A percentile compares a stretch with the other conserved stretches of the same genome.
phyloP scores from a whole-genome alignment of 2,888 invertebrate genomes.

The Peribatodes rhomboidaria region DNA sequence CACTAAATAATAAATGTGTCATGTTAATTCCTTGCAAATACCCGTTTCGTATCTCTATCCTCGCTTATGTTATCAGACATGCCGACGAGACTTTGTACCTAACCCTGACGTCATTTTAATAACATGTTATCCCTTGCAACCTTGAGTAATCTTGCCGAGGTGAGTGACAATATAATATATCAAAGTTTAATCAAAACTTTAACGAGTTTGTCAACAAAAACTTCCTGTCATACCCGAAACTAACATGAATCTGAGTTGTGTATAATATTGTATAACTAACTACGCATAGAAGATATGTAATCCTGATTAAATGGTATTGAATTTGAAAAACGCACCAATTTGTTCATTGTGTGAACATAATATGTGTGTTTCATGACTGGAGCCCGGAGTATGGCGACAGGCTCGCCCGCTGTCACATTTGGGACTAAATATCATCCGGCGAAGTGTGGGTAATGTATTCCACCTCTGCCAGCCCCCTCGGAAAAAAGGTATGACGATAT shows the following conservation, averaged over 20 bases:
- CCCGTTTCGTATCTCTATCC: constrained; percentile 15
- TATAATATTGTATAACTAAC: neutral
- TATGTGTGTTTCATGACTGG: too few species aligned
- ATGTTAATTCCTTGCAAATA: constrained; percentile 6
- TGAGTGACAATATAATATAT: constrained; percentile 15
- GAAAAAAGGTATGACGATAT: too few species aligned
- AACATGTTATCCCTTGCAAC: constrained; percentile 21
- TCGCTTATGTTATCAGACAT: constrained; percentile 16
- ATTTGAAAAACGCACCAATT: too few species aligned
- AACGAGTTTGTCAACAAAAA: constrained; percentile 12
- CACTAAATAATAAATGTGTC: constrained; percentile 3
- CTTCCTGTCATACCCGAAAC: neutral
- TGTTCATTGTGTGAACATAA: too few species aligned
- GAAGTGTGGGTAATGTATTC: too few species aligned
- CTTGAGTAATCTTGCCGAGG: constrained; percentile 21
- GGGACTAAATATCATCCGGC: too few species aligned
- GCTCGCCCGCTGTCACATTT: too few species aligned
- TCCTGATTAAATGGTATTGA: too few species aligned
- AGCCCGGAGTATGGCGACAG: too few species aligned
- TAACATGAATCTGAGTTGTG: neutral
- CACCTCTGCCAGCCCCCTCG: too few species aligned
- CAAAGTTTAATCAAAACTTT: constrained; percentile 13
- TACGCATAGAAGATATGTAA: too few species aligned
- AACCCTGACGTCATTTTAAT: constrained; percentile 29
- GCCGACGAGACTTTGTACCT: constrained; percentile 3